These are phyloP conservation scores for Alitta virens DNA, from an alignment of 2,888 invertebrate genomes.

Conservation along the genomic window DNA sequence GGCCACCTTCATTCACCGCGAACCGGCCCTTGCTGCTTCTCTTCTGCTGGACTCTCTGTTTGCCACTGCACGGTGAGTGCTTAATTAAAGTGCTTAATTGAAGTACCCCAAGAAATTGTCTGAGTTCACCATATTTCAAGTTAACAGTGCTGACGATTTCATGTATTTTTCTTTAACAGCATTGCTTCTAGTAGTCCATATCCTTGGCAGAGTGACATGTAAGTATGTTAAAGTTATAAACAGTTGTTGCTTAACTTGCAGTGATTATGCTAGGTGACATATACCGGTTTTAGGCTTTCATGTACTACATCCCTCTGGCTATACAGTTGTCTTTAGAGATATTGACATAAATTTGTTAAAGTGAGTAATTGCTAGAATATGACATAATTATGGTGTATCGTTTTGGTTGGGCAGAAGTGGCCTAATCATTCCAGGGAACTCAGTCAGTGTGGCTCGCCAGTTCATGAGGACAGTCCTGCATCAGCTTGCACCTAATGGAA, in stretches of 20 bases:
- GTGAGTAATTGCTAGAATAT: no score
- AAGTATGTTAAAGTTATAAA: no score
- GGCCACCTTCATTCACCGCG: conserved; percentile 93
- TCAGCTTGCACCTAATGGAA: conserved; percentile 93
- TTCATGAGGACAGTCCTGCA: conserved; percentile 94
- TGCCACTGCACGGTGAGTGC: conserved; percentile 72
- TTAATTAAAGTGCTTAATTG: not conserved
- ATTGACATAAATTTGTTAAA: no score
- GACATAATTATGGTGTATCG: no score
- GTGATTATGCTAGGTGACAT: no score
- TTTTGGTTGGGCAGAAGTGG: conserved; percentile 36
- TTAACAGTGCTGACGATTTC: no score
- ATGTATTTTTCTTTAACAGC: conserved; percentile 31
- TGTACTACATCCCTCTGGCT: no score
- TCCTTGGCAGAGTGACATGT: conserved; percentile 55
- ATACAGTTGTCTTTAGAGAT: no score
- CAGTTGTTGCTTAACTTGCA: no score
- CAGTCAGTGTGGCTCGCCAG: conserved; percentile 93
- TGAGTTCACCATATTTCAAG: no score
- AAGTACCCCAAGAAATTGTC: no score
- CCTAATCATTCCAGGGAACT: conserved; percentile 88
- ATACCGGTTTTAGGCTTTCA: no score
- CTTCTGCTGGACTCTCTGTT: conserved; percentile 87
- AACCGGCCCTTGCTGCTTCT: conserved; percentile 89
- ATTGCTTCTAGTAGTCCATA: conserved; percentile 54